Base-by-base conservation (phyloP, 2,888 invertebrate species). In the Zele albiditarsus region DNA sequence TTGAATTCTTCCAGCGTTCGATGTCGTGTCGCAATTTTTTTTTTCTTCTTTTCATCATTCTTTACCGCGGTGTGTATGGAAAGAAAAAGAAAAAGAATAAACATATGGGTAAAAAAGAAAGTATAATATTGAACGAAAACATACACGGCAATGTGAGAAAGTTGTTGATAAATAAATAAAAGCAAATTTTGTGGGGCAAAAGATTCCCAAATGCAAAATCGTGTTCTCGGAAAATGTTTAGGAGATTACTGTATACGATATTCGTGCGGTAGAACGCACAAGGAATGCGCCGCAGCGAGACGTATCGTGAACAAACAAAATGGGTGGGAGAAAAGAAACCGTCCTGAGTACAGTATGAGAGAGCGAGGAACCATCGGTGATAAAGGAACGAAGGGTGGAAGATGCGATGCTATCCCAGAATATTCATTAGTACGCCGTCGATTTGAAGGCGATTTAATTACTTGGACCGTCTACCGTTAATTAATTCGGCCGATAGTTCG, bases 401-500 rank as follows among this genome's bases (percentile, higher is more conserved):
- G 42, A 60, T 65, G 63, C 28, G 62, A 74, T 75, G 69, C 76
- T 70, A 76, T 79, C 71, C 74, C 71, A 78, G 85, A 86, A 86
- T 86, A 87, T 86, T 87, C 85, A 86, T 86, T 83, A 85, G 82
- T 80, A 82, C 82, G 80, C 78, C 78, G 80, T 82, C 81, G 85
- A 85, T 86, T 86, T 80, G 80, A 82, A 81, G 83, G 82, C 83
- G 82, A 86, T 86, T 85, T 85, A 86, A 86, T 87, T 83, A 84
- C 83, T 76, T 77, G 77, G 79, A 79, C 80, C 80, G 81, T 82
- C 82, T 80, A 81, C 80, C 82, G 84, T 85, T 86, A 86, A 87
- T 87, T 87, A 85, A 87, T 87, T 87, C 84, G 82, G 78, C 77
- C 82, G 85, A 84, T 86, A 83, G 83, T 84, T 84, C 80, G 78